Evolutionary conservation across 2,113 vertebrate genomes (phyloP).

Genomic region (Podiceps cristatus): DNA sequence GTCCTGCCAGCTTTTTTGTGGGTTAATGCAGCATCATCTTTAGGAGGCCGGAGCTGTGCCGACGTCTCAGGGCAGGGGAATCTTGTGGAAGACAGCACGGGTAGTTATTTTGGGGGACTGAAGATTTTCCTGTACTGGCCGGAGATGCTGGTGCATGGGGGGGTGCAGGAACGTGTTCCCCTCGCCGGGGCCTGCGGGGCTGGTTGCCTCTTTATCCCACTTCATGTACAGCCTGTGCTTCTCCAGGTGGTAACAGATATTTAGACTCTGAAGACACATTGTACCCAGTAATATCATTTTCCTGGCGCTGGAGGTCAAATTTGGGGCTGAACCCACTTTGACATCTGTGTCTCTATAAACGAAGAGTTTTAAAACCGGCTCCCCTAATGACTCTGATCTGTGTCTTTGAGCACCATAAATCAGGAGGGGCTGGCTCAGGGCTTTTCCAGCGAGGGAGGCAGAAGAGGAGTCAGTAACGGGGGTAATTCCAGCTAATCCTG

Average conservation of each 20-base stretch:
- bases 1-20: neutral
- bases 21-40: neutral
- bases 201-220: neutral
- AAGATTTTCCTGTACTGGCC: neutral
- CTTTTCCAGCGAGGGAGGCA: neutral
- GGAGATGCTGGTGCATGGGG: neutral
- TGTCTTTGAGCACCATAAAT: neutral
- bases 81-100: neutral
- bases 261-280: neutral
- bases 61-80: too few relatives aligned
- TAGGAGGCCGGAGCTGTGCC: neutral
- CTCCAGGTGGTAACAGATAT: neutral
- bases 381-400: neutral
- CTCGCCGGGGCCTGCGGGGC: rapidly evolving
- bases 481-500: neutral
- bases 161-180: neutral
- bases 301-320: neutral
- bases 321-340: neutral
- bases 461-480: neutral
- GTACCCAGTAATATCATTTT: neutral
- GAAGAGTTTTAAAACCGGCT: neutral
- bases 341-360: rapidly evolving
- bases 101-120: neutral
- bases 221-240: too few relatives aligned
- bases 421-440: neutral